Base-by-base conservation (phyloP, 2,113 vertebrate genomes). In the Crotophaga sulcirostris region DNA sequence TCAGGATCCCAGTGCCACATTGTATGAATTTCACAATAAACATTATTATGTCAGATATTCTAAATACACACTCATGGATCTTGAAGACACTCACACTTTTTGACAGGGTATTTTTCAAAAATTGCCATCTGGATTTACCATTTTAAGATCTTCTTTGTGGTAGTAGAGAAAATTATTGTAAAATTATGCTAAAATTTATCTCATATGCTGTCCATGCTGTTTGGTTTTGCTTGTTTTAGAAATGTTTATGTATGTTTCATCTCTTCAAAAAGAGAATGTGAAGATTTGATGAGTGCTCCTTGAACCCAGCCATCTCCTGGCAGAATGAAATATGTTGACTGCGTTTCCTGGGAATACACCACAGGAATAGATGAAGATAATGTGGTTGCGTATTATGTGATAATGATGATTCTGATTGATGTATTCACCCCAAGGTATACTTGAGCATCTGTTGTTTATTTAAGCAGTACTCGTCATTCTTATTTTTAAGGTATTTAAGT, bases 401-500 rank as follows among this genome's bases (percentile, higher is more conserved):
- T 76, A 95, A 94, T 93, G 79, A 84, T 75, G 87, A 92, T 94
- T 93, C 73, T 87, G 89, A 94, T 51, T 55, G 62, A 82, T 83
- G 34, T 77, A 76, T 89, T 95, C 66, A 80, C 69, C 62, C 90
- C 62, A 77, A 93, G 75, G 82, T 83, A 70, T 34, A 86, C 60
- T 95, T 80, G 60, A 97, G n/a, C 86, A 96, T 90, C 91, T 97
- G 95, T 93, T 96, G 79, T 87, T 93, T 74, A 92, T 51, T 74
- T 94, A 73, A 76, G 19, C 40, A 66, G 58, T 59, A 82, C 14
- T 67, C 5, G 12, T 92, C 52, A 72, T 80, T 73, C 52, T 69
- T 91, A 72, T 70, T 95, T 94, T 95, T 59, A 76, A 93, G 70
- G 67, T 88, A 80, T 67, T 77, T 87, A 93, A 95, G 45, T 76